Evolutionary conservation across 2,888 invertebrate genomes (phyloP).

Genomic region (Andrena flavipes): DNA sequence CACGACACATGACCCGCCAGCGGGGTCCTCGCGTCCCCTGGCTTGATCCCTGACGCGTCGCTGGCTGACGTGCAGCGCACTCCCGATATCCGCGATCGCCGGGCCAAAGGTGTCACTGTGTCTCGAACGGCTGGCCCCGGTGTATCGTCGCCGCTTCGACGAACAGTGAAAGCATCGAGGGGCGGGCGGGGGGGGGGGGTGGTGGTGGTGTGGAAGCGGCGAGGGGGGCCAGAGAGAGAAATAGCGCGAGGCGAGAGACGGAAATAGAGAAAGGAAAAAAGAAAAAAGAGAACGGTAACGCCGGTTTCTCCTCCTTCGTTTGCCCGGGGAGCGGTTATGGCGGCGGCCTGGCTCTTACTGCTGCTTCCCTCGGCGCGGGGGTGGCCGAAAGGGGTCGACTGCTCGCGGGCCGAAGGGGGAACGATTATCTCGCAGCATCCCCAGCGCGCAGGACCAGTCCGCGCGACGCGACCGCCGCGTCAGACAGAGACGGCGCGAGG

Average conservation of each 20-base stretch:
- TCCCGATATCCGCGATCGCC: background rate
- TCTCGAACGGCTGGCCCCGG: background rate
- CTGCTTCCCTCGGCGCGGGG: slow-evolving; percentile 68
- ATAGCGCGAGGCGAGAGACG: slow-evolving; percentile 29
- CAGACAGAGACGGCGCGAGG: slow-evolving; percentile 29
- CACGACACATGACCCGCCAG: slow-evolving; percentile 57
- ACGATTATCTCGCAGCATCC: slow-evolving; percentile 81
- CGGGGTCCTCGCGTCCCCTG: slow-evolving; percentile 6
- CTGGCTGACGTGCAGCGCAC: background rate
- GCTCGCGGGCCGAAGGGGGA: slow-evolving; percentile 60
- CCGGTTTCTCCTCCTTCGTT: slow-evolving; percentile 69
- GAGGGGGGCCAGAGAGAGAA: slow-evolving; percentile 19
- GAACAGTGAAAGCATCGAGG: background rate
- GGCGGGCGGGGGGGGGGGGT: background rate
- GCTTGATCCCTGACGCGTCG: background rate
- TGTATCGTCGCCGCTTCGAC: slow-evolving; percentile 13
- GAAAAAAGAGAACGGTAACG: slow-evolving; percentile 62
- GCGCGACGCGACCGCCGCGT: slow-evolving; percentile 54
- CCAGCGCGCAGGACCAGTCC: slow-evolving; percentile 81
- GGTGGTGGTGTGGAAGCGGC: background rate
- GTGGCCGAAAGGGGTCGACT: slow-evolving; percentile 51
- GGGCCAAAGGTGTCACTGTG: background rate
- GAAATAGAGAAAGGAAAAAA: slow-evolving; percentile 52
- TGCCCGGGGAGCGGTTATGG: slow-evolving; percentile 84
- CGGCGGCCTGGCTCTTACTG: slow-evolving; percentile 85